phyloP scores from a whole-genome alignment of 1,140 invertebrate genomes.

The Eumaeus atala region DNA sequence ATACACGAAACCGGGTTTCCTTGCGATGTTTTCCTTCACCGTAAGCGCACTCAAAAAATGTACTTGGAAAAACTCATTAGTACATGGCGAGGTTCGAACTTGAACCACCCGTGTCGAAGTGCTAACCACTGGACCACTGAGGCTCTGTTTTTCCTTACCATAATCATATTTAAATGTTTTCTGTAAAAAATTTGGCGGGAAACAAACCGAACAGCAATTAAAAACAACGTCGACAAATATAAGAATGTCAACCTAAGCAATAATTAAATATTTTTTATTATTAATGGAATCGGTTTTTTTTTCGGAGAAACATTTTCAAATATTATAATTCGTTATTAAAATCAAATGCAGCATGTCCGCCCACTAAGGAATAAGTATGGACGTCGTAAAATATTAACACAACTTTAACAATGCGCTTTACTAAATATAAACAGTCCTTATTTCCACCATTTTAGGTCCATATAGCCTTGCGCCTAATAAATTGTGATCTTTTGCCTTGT shows the following conservation, averaged over 20 bases:
- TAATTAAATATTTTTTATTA: conserved; percentile 5
- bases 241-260: conserved; percentile 1
- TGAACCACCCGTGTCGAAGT: too few species aligned
- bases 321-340: conserved; percentile 27
- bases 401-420: conserved; percentile 7
- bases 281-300: conserved; percentile 13
- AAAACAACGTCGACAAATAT: too few species aligned
- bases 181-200: too few species aligned
- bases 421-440: conserved; percentile 3
- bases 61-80: too few species aligned
- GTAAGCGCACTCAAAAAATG: too few species aligned
- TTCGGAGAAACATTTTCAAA: conserved; percentile 17
- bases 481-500: conserved; percentile 14
- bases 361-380: conserved; percentile 20
- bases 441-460: conserved; percentile 11
- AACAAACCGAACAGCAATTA: not conserved
- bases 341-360: conserved; percentile 22
- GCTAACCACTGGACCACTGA: too few species aligned
- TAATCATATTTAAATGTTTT: too few species aligned
- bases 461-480: conserved; percentile 5
- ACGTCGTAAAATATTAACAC: conserved; percentile 23
- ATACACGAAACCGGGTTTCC: too few species aligned
- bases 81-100: too few species aligned
- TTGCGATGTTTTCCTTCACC: too few species aligned
- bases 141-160: too few species aligned